A percentile compares a stretch with the other conserved stretches of the same genome.
Evolutionary conservation across 2,113 vertebrate species (phyloP).

Genomic region (Litocranius walleri): DNA sequence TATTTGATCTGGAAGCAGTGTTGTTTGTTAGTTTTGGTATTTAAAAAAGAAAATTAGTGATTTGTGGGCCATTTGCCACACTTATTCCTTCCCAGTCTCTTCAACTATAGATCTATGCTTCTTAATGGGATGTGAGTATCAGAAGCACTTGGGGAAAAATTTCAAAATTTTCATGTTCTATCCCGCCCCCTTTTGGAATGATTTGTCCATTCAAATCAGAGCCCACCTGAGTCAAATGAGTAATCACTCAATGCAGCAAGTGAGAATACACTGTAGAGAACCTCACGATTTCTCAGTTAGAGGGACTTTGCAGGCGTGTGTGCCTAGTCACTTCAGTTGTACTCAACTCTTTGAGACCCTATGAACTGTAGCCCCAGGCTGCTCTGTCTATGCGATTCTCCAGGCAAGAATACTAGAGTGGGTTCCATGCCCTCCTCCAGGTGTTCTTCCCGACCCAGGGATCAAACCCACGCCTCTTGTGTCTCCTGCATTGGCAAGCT

Average conservation of each 20-base stretch:
- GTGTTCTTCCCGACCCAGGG: background rate
- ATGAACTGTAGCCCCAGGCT: background rate
- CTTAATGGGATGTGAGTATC: background rate
- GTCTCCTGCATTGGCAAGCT: background rate
- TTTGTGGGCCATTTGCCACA: background rate
- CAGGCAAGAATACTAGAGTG: background rate
- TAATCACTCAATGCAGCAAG: background rate
- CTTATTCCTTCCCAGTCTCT: background rate
- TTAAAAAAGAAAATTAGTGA: background rate
- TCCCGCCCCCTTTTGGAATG: background rate
- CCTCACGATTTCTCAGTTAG: background rate
- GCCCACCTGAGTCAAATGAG: background rate
- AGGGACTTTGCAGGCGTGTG: background rate
- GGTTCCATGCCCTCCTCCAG: background rate
- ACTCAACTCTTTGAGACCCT: background rate
- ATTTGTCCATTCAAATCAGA: background rate
- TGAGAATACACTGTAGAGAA: background rate
- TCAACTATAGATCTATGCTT: background rate
- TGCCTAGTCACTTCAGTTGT: background rate
- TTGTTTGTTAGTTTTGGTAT: background rate
- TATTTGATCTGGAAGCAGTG: background rate
- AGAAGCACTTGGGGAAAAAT: background rate
- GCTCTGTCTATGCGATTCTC: background rate
- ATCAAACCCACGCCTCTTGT: background rate
- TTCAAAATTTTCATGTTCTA: background rate